Evolutionary conservation across 2,113 vertebrate genomes (phyloP).

Genomic region (Aspidoscelis tigris): DNA sequence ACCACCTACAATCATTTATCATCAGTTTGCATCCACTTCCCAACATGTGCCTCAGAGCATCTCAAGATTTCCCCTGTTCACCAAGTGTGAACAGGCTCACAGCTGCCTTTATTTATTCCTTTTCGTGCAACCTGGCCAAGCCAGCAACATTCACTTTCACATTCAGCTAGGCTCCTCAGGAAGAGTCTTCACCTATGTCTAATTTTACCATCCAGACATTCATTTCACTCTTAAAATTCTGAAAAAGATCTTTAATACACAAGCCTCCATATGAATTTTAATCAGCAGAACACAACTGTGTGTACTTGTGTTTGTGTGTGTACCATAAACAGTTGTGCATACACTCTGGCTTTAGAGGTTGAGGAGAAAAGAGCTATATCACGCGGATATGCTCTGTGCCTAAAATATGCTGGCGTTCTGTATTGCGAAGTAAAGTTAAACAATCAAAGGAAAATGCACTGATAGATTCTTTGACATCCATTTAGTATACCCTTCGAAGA

Average conservation of each 20-base stretch:
- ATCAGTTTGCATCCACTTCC: neutral
- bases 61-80: neutral
- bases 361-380: neutral
- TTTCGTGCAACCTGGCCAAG: too few relatives aligned
- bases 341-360: neutral
- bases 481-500: slow-evolving; percentile 53
- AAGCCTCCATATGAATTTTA: neutral
- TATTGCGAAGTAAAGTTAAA: neutral
- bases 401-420: neutral
- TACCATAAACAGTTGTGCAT: neutral
- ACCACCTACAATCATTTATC: neutral
- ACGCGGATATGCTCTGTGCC: neutral
- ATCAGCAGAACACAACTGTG: neutral
- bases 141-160: neutral
- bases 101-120: neutral
- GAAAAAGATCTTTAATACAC: neutral
- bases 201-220: neutral
- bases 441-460: neutral
- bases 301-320: neutral
- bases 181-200: neutral
- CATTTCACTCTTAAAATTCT: neutral
- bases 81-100: too few relatives aligned
- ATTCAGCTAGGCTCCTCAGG: neutral
- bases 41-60: neutral
- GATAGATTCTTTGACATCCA: neutral